Base-by-base conservation (phyloP, 2,888 invertebrate genomes). In the Apotomis capreana region DNA sequence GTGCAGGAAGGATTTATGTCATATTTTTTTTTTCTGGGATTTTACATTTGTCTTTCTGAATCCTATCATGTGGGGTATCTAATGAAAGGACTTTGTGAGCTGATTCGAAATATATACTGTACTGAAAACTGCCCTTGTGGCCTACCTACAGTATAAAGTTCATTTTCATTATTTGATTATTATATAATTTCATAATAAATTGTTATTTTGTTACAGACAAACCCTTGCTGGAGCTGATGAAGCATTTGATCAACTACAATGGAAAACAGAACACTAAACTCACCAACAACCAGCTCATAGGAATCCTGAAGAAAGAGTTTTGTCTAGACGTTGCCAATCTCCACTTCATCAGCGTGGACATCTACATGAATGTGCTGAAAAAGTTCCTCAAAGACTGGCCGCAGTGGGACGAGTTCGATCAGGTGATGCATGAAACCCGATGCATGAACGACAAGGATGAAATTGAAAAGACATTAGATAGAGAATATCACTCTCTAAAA, bases 371-470 rank as follows among this genome's bases (percentile, higher is more conserved):
- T 13, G 79, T 90, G 0, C 81, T 90, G 10, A 92, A 92, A 69
- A 89, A 87, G 68, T 91, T 83, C 69, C 74, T 92, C 0, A 91
- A 90, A 78, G 86, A 88, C 61, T 92, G 92, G 92, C 90, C 92
- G 0, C 82, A 86, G 12, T 92, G 92, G 92, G 88, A 91, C 15
- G 83, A 84, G 0, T 84, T 92, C 13, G 90, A 91, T 55, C 75
- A 75, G 2, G 75, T 80, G 0, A 79, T 90, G 0, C 84, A 78
- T 46, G 77, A 75, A 0, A 73, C 86, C 0, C 87, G 86, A 60
- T 78, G 75, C 3, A 72, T 77, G 13, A 76, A 78, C 0, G 76
- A 81, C 5, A 68, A 62, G 5, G 76, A 74, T 0, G 77, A 80
- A 0, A 77, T 89, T 0, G 74, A 80, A 8, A 76, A 78, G 37